Conservation (phyloP, 2,888 invertebrate genomes). For the Amphipoea lucens region DNA sequence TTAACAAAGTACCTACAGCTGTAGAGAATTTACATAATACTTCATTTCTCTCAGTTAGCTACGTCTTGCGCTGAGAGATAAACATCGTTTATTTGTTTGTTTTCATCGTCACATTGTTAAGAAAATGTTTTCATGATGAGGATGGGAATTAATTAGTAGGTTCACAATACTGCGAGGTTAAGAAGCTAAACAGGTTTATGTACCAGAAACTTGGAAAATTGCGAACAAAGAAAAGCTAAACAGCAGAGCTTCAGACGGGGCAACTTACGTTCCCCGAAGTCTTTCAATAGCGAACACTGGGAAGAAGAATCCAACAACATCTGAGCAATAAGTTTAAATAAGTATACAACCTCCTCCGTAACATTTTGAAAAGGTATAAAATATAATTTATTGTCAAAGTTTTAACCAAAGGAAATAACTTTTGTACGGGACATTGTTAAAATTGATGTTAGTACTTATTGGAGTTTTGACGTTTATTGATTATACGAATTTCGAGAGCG, state of each 20-base stretch:
- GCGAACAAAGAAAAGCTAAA: background rate
- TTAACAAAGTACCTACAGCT: constrained; percentile 45
- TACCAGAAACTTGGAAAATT: background rate
- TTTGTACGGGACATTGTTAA: constrained; percentile 53
- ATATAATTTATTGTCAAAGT: constrained; percentile 64
- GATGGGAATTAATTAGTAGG: constrained; percentile 18
- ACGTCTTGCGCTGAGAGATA: constrained; percentile 35
- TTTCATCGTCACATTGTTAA: constrained; percentile 32
- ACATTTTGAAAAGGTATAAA: constrained; percentile 56
- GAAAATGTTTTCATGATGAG: constrained; percentile 21
- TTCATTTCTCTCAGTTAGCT: constrained; percentile 43
- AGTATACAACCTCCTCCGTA: constrained; percentile 30
- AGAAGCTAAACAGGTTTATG: background rate
- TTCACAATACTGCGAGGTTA: background rate
- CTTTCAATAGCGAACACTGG: constrained; percentile 11
- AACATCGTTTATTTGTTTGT: constrained; percentile 51
- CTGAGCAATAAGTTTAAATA: constrained; percentile 39
- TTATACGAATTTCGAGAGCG: constrained; percentile 43
- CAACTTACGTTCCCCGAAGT: constrained; percentile 19
- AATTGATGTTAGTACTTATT: constrained; percentile 57
- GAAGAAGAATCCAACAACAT: constrained; percentile 29
- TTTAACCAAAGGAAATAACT: constrained; percentile 55
- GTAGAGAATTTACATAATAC: constrained; percentile 57
- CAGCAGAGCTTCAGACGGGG: constrained; percentile 19
- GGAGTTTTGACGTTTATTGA: constrained; percentile 65